These are phyloP conservation scores for Pterocles burchelli DNA, from an alignment of 2,113 vertebrate species.

Conservation along the genomic window DNA sequence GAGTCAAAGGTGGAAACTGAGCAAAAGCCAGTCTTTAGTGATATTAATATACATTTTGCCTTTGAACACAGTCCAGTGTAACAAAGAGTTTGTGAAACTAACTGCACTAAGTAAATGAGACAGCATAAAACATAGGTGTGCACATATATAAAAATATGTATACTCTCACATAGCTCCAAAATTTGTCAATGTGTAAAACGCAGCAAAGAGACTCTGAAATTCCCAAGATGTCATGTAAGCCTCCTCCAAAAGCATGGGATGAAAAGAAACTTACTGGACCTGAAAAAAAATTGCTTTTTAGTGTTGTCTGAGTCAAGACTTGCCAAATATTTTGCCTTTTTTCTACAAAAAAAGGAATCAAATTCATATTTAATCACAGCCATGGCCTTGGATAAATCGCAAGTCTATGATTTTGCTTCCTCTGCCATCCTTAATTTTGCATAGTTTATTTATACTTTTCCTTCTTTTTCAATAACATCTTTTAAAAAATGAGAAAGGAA, in stretches of 20 bases:
- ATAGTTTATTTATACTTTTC: background rate
- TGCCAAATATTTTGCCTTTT: background rate
- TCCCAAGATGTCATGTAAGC: background rate
- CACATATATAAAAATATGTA: background rate
- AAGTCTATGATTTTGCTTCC: background rate
- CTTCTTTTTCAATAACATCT: background rate
- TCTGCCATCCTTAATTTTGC: background rate
- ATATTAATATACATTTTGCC: background rate
- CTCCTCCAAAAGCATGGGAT: background rate
- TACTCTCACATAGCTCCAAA: background rate
- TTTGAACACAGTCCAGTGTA: background rate
- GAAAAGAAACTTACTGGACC: background rate
- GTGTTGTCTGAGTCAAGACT: rapidly evolving
- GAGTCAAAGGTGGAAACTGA: background rate
- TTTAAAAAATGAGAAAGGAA: background rate
- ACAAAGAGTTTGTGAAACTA: background rate
- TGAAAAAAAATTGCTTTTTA: background rate
- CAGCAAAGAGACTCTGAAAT: background rate
- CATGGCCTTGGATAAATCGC: background rate
- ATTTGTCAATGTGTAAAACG: background rate
- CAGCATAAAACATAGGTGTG: rapidly evolving
- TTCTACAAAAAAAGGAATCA: background rate
- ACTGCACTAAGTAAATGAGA: background rate
- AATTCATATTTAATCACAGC: background rate
- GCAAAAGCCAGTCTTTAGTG: background rate